phyloP scores from a whole-genome alignment of 2,888 invertebrate species.

The Yponomeuta cagnagella region DNA sequence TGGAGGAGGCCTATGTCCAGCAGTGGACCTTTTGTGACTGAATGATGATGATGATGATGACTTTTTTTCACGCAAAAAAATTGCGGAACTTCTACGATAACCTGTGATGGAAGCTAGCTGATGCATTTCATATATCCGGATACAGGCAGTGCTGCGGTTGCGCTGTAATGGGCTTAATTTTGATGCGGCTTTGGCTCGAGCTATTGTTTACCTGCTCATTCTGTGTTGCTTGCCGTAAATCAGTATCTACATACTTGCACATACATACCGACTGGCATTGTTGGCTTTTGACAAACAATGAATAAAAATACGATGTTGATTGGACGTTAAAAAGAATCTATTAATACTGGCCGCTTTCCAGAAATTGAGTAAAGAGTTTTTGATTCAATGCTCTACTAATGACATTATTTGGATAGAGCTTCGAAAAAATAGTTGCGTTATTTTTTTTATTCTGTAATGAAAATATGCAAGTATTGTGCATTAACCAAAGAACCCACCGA shows the following conservation, averaged over 20 bases:
- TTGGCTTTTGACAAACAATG: not conserved
- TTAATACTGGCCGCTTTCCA: not conserved
- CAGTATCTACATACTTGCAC: not conserved
- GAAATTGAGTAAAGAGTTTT: not conserved
- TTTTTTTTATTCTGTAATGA: no score
- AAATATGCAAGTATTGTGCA: no score
- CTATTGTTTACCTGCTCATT: slow-evolving; percentile 62
- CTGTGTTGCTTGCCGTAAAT: slow-evolving; percentile 24
- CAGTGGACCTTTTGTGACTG: no score
- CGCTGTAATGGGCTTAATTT: slow-evolving; percentile 68
- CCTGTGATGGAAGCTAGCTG: not conserved
- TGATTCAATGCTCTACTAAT: not conserved
- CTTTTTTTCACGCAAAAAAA: not conserved
- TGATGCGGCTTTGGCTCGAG: slow-evolving; percentile 71
- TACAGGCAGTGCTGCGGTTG: slow-evolving; percentile 39
- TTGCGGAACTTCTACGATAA: not conserved
- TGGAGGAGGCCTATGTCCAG: no score
- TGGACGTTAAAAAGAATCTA: not conserved
- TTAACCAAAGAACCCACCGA: no score
- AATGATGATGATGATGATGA: no score
- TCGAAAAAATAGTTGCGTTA: no score
- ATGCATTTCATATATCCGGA: slow-evolving; percentile 8
- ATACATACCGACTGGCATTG: not conserved
- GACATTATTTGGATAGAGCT: no score
- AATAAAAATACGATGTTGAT: not conserved